Base-by-base conservation (phyloP, 2,113 vertebrate species). In the Phyllopteryx taeniolatus region DNA sequence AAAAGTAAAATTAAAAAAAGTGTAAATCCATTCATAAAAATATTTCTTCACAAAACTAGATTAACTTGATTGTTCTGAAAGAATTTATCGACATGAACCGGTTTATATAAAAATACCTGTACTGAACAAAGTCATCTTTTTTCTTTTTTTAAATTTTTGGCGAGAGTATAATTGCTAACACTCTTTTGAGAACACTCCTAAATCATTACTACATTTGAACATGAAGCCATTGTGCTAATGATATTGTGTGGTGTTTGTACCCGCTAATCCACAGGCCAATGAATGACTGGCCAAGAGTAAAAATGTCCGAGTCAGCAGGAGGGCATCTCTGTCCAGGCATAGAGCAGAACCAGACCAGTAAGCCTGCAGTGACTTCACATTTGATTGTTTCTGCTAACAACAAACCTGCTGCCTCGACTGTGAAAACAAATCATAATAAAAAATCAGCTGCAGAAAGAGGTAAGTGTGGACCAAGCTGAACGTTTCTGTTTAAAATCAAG, bases 231-330 rank as follows among this genome's bases (percentile, higher is more conserved):
- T 22, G 17, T 67, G 54, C 11, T 82, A 59, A 78, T 65, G 65
- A 59, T 19, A 56, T 71, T 73, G 81, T 79, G 73, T 46, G 17
- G 59, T 62, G 56, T 57, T 80, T 31, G n/a, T 67, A 65, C 27
- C 46, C 59, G 63, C 74, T 74, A 86, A 89, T 85, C 81, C 81
- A 56, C 1, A 27, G 60, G 61, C 20, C 11, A 14, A 54, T 69
- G 69, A 77, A 72, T 54, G 59, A 72, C 10, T 54, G 76, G 57
- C 61, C 27, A 43, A 51, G 68, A 73, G 65, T 71, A 56, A 82
- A 86, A 87, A 79, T 80, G 82, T 75, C 74, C 7, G 14, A 31
- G 76, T 92, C 89, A 91, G 85, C 86, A 87, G 86, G 80, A 86
- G 77, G 79, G n/a, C 64, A 70, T 76, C 67, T 63, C 59, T 77